Evolutionary conservation across 1,140 invertebrate genomes (phyloP), one percentile per base, ranked within the genome.

Genomic region (Heliconius eleuchia): DNA sequence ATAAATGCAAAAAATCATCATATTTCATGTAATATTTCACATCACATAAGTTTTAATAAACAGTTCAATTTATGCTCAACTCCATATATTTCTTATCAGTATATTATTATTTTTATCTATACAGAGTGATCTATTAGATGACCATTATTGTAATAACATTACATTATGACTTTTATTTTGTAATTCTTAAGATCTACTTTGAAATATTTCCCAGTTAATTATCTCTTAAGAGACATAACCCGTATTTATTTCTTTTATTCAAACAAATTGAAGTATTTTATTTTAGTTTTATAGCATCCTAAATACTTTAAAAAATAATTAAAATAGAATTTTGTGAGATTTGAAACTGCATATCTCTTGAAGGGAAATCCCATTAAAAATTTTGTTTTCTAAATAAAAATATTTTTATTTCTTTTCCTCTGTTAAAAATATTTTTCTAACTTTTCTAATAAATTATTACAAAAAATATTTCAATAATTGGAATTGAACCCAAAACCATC

Each of bases 141-240:
- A 66, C 60, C 60, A 27, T 66, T 13, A n/a, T 66, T 27, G 23
- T 66, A 72, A 19, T 72, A 39, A 72, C 34, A 72, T 30, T 30
- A 34, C 16, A 50, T 70, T 81, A 76, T 74, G 71, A 16, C 8
- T 66, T 66, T 30, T 66, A 27, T 66, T 66, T 27, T 66, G 13
- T 66, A 66, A 23, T 27, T 13, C 11, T 6, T 66, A 66, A 30
- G n/a, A 23, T 13, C 60, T 66, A 27, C 8, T 66, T 66, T 30
- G 30, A 27, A 27, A 23, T 27, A 30, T 27, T 66, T 30, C 11
- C 8, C 3, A 30, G 23, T 27, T 66, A 66, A 13, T 66, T 27
- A 66, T 66, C 60, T 57, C 55, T 57, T 30, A 30, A 66, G 60
- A 27, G 11, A 27, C 11, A 11, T 27, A 8, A 66, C n/a, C 55